Conservation (phyloP, 2,888 invertebrate genomes). For the Lypha dubia region DNA sequence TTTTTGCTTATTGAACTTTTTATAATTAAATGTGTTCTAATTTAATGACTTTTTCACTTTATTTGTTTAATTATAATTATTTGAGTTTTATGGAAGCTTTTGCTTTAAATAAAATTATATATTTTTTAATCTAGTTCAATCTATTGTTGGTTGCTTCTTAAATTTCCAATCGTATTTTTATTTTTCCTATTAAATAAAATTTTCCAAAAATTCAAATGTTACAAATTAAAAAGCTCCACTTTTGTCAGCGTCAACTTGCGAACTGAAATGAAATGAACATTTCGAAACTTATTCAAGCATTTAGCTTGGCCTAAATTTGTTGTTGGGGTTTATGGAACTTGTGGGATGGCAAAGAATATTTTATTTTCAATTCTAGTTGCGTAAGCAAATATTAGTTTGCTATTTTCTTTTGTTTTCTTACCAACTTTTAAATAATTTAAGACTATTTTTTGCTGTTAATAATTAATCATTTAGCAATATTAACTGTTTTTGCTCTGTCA, state of each 20-base stretch:
- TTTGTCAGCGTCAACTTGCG: background rate
- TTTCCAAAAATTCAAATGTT: slow-evolving; percentile 17
- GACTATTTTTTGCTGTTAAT: background rate
- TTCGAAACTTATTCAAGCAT: slow-evolving; percentile 37
- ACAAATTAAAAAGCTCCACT: background rate
- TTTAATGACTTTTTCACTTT: slow-evolving; percentile 3
- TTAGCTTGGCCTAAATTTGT: slow-evolving; percentile 26
- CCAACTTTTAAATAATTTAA: slow-evolving; percentile 1
- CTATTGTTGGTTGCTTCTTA: slow-evolving; percentile 32
- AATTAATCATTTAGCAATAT: slow-evolving; percentile 40
- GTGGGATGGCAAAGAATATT: slow-evolving; percentile 16
- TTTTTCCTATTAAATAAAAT: slow-evolving; percentile 45
- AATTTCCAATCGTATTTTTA: slow-evolving; percentile 12
- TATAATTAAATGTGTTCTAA: background rate
- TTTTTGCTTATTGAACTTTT: background rate
- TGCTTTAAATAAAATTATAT: slow-evolving; percentile 24
- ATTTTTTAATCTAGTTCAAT: slow-evolving; percentile 20
- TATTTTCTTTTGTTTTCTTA: slow-evolving; percentile 16
- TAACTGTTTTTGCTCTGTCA: slow-evolving; percentile 4
- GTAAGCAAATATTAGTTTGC: slow-evolving; percentile 36
- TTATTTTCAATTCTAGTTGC: slow-evolving; percentile 42
- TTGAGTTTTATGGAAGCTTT: background rate
- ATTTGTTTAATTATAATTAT: slow-evolving; percentile 9
- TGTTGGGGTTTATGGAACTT: slow-evolving; percentile 14
- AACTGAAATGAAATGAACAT: slow-evolving; percentile 43